phyloP scores from a whole-genome alignment of 1,140 invertebrate genomes.

The Leucophenga varia region DNA sequence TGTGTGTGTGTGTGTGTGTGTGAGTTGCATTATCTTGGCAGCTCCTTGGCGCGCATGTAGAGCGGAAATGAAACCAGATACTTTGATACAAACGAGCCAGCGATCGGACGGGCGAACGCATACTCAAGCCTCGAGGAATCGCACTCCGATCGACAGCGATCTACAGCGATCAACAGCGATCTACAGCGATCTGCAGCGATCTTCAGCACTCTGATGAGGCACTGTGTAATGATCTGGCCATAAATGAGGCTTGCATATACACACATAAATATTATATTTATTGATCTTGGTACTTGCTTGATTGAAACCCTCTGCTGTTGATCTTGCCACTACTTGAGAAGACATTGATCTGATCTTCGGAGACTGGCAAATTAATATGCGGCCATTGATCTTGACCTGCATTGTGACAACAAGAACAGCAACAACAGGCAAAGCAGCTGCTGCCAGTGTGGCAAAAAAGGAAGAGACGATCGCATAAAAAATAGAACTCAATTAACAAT shows the following conservation, averaged over 20 bases:
- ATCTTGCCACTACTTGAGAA: slow-evolving; percentile 18
- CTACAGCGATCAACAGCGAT: no score
- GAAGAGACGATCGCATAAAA: no score
- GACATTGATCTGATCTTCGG: slow-evolving; percentile 17
- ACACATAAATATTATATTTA: slow-evolving; percentile 12
- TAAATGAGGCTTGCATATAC: slow-evolving; percentile 11
- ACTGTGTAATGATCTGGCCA: no score
- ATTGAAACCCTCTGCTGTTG: slow-evolving; percentile 15
- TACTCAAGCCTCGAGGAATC: no score
- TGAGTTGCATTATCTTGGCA: slow-evolving; percentile 35
- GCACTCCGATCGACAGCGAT: no score
- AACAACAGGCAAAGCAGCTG: slow-evolving; percentile 11
- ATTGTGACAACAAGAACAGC: neutral
- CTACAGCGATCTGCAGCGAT: slow-evolving; percentile 14
- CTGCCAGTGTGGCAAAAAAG: no score
- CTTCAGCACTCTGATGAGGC: slow-evolving; percentile 24
- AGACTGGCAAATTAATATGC: neutral
- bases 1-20: slow-evolving; percentile 5
- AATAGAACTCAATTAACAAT: no score
- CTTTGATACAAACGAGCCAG: no score
- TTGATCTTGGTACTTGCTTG: slow-evolving; percentile 18
- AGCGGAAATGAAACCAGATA: slow-evolving; percentile 55
- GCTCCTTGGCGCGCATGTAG: slow-evolving; percentile 34
- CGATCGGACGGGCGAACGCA: no score
- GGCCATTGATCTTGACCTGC: neutral